A percentile compares a stretch with the other conserved stretches of the same genome.
These are phyloP conservation scores for Clarias magur DNA, from an alignment of 2,113 vertebrate species.

Conservation along the genomic window DNA sequence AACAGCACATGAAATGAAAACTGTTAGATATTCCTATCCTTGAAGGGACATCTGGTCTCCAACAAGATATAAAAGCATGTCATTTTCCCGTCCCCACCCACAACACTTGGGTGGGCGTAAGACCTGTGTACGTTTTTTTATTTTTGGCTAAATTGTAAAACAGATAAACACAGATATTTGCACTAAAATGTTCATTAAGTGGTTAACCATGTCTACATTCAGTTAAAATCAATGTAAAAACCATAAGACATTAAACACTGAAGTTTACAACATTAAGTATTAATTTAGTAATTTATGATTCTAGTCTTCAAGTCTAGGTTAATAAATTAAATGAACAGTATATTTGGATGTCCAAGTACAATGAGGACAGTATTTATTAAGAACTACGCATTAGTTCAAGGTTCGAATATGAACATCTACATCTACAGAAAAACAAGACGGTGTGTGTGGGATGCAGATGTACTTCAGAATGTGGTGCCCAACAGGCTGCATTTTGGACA, in stretches of 20 bases:
- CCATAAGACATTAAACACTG: neutral
- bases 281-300: neutral
- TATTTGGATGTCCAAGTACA: neutral
- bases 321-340: neutral
- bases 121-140: neutral
- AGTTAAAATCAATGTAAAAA: neutral
- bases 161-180: neutral
- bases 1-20: neutral
- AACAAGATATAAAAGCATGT: neutral
- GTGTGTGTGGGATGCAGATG: neutral
- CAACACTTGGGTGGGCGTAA: too few relatives aligned
- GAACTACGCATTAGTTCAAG: neutral
- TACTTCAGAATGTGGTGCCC: constrained; percentile 26
- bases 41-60: neutral
- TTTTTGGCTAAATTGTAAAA: neutral
- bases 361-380: neutral
- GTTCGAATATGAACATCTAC: neutral
- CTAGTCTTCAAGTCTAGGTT: neutral
- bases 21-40: neutral
- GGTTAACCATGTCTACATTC: neutral
- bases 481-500: constrained; percentile 23
- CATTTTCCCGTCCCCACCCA: neutral
- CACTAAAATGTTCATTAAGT: neutral
- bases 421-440: neutral
- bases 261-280: neutral